These are phyloP conservation scores for Nothobranchius furzeri DNA, from an alignment of 2,113 vertebrate species.

Conservation along the genomic window DNA sequence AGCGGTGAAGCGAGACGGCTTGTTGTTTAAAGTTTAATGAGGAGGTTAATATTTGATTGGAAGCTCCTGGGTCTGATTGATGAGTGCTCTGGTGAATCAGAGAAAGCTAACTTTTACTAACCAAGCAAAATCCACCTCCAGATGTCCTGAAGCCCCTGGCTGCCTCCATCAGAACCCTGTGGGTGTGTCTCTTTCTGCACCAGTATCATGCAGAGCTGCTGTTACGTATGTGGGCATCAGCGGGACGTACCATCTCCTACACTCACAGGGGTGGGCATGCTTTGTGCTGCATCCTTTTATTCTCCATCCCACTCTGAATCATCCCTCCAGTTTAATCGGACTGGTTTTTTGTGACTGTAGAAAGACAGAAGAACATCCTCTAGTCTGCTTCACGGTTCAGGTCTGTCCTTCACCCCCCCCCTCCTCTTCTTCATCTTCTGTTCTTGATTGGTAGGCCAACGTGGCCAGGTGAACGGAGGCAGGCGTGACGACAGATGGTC, in stretches of 20 bases:
- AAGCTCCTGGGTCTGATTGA: conserved; percentile 26
- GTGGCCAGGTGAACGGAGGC: conserved; percentile 78
- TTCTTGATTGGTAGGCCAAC: conserved; percentile 66
- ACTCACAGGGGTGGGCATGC: conserved; percentile 50
- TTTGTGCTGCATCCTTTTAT: conserved; percentile 39
- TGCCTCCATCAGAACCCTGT: conserved; percentile 29
- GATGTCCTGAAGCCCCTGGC: neutral
- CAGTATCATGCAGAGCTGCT: conserved; percentile 42
- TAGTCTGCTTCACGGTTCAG: neutral
- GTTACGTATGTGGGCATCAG: conserved; percentile 35
- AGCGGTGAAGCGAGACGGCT: conserved; percentile 13
- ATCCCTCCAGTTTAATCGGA: neutral
- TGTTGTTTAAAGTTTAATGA: conserved; percentile 58
- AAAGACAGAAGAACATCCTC: neutral
- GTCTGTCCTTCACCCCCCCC: conserved; percentile 17
- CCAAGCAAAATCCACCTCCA: neutral
- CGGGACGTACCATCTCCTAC: conserved; percentile 70
- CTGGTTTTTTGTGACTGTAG: neutral
- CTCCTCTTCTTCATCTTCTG: conserved; percentile 19
- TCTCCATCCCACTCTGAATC: neutral
- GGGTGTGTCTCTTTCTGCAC: conserved; percentile 61
- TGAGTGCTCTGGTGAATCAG: neutral
- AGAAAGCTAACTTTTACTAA: no score
- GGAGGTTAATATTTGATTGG: conserved; percentile 63
- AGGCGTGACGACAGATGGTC: conserved; percentile 71